Evolutionary conservation across 2,113 vertebrate genomes (phyloP), one percentile per base, ranked within the genome.

Genomic region (Centropus bengalensis): DNA sequence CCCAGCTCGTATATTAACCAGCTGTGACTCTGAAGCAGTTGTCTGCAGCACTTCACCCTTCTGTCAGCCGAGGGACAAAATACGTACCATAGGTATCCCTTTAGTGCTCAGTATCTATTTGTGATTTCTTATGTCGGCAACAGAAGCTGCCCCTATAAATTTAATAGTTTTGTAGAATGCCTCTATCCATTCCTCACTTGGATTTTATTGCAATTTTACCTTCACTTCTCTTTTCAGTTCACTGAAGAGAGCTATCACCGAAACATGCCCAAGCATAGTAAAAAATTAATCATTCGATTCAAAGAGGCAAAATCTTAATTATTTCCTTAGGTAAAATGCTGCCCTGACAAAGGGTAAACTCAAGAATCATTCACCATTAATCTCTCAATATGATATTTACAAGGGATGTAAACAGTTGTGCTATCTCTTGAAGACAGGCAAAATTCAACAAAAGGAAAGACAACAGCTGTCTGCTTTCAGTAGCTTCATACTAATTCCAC

Each of bases 11-110:
- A 26, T 7, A 16, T 24, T 10, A 67, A 59, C n/a, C 38, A 58
- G 2, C 4, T 38, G 28, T 0, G 0, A 52, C n/a, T 28, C 1
- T 10, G 42, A 74, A 91, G 84, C 40, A 45, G 33, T 9, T n/a
- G 8, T 22, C 27, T 30, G 51, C 36, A 82, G 63, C 69, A 67
- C 52, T 26, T 67, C 33, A 58, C 40, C 12, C 14, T 80, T 51
- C 44, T 30, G 36, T 22, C n/a, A 77, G 45, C 38, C 1, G 0
- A 86, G 54, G 36, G n/a, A 85, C 26, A 64, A 71, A 76, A 73
- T 14, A 54, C 14, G 5, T 8, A 21, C 27, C 52, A 49, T 0
- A 26, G 42, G 32, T 24, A 38, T 15, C 68, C 58, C 64, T 38
- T 6, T 66, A 32, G 21, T 27, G 66, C 76, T 74, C 36, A 44